Percentiles rank a stretch among this genome's conserved stretches.
phyloP scores from a whole-genome alignment of 2,113 vertebrate species.

The Motacilla tschutschensis region DNA sequence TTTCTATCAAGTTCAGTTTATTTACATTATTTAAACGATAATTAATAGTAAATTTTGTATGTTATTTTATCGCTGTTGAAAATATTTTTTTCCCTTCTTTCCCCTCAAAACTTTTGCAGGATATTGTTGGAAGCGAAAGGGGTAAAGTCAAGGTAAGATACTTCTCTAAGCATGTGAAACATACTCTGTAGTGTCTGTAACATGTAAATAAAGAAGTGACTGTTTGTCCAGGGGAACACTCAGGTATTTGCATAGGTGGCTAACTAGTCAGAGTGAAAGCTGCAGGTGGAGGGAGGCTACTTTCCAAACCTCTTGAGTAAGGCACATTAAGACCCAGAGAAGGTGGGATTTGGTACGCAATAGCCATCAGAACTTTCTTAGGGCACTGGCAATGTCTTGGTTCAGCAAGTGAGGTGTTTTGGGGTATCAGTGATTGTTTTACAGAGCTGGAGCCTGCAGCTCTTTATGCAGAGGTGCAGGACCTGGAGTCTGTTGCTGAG shows the following conservation, averaged over 20 bases:
- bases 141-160: constrained; percentile 75
- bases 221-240: not conserved
- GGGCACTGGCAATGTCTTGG: not conserved
- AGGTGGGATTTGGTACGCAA: not conserved
- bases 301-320: not conserved
- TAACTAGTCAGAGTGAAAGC: not conserved
- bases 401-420: not conserved
- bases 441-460: not conserved
- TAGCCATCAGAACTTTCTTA: not conserved
- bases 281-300: not conserved
- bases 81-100: not conserved
- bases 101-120: constrained; percentile 56
- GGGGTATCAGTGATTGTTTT: not conserved
- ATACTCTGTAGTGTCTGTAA: not conserved
- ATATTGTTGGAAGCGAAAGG: constrained; percentile 58
- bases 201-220: not conserved
- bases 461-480: not conserved
- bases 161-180: not conserved
- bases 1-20: not conserved
- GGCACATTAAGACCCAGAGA: not conserved
- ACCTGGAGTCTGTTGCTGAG: not conserved
- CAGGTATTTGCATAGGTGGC: not conserved
- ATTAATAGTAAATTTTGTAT: not conserved
- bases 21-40: not conserved
- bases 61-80: not conserved